These are phyloP conservation scores for Trichechus manatus DNA, from an alignment of 2,113 vertebrate species.

Conservation along the genomic window DNA sequence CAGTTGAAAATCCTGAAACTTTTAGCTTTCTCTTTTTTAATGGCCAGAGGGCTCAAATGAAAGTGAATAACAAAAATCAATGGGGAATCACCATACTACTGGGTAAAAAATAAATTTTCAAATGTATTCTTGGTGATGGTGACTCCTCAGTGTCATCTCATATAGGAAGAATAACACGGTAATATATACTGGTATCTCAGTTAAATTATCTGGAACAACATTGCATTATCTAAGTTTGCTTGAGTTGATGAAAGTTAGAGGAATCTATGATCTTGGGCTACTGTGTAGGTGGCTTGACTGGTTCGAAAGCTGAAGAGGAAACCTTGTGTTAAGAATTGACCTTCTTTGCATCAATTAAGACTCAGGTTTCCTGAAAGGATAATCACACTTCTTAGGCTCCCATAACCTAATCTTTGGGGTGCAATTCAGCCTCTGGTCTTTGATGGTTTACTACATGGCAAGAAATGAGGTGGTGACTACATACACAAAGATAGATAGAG, in stretches of 20 bases:
- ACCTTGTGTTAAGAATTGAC: not conserved
- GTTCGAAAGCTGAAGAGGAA: not conserved
- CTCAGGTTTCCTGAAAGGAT: conserved; percentile 21
- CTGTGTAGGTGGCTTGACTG: not conserved
- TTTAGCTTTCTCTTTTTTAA: conserved; percentile 33
- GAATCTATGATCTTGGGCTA: not conserved
- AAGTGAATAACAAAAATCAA: conserved; percentile 15
- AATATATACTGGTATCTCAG: not conserved
- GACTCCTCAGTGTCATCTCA: not conserved
- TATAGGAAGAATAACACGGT: not conserved
- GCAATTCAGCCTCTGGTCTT: not conserved
- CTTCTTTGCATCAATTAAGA: conserved; percentile 34
- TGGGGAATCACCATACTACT: not conserved
- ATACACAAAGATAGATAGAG: not conserved
- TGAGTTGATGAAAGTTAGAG: not conserved
- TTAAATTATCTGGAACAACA: not conserved
- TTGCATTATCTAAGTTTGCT: not conserved
- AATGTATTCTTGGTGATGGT: not conserved
- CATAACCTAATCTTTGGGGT: conserved; percentile 40
- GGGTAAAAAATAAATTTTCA: not conserved
- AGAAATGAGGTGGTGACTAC: not conserved
- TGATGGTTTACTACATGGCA: not conserved
- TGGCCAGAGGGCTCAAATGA: not conserved
- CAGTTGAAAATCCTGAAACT: not conserved
- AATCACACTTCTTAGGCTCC: not conserved